Evolutionary conservation across 37 sponge, comb jelly and placozoan genomes (phyloP).

Genomic region (Diacarnus erythraeanus): DNA sequence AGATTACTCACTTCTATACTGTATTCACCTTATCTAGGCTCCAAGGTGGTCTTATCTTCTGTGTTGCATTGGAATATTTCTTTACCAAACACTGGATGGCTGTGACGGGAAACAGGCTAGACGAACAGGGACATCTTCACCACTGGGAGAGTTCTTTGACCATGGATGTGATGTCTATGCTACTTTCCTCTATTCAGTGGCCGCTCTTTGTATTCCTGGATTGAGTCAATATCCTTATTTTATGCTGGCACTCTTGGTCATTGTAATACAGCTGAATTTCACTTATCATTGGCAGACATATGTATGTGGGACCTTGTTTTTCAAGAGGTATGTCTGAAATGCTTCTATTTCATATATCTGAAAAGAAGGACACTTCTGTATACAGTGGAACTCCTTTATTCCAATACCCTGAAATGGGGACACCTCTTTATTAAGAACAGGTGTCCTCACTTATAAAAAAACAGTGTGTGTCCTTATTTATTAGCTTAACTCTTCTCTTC

Average conservation of each 20-base stretch:
- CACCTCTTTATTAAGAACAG: no score
- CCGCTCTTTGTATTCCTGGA: constrained; percentile 42
- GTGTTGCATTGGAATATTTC: constrained; percentile 74
- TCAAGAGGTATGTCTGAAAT: constrained; percentile 78
- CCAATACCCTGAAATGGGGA: no score
- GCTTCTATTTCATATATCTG: no score
- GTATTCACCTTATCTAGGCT: constrained; percentile 45
- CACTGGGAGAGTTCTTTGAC: constrained; percentile 95
- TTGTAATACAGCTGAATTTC: constrained; percentile 57
- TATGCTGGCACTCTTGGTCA: constrained; percentile 34
- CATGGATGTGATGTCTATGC: constrained; percentile 93
- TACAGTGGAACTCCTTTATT: no score
- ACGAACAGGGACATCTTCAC: constrained; percentile 61
- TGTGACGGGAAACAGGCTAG: constrained; percentile 97
- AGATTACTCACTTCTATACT: background rate
- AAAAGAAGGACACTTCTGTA: no score
- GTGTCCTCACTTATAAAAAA: no score
- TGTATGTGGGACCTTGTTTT: constrained; percentile 79
- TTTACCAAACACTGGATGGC: constrained; percentile 91
- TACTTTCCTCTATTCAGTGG: constrained; percentile 63
- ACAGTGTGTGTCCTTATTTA: no score
- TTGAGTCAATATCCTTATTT: constrained; percentile 48
- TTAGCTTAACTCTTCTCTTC: no score
- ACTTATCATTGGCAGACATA: constrained; percentile 92
- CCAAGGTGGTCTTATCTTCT: constrained; percentile 72